phyloP scores from a whole-genome alignment of 2,113 vertebrate species.

The Thunnus maccoyii region DNA sequence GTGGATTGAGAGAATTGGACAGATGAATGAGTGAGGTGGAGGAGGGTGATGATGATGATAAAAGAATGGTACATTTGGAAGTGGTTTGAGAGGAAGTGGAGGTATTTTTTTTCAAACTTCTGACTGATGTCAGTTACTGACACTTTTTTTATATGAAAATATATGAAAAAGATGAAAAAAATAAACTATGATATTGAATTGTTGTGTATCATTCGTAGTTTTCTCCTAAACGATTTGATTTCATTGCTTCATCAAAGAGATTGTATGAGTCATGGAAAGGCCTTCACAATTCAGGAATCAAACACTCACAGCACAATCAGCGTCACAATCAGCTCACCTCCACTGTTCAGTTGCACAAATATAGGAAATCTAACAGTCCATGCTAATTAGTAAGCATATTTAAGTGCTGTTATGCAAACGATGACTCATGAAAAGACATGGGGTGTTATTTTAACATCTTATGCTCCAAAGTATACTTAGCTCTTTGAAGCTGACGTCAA shows the following conservation, averaged over 20 bases:
- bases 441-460: slow-evolving; percentile 9
- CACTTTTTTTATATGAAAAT: slow-evolving; percentile 82
- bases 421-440: slow-evolving; percentile 24
- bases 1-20: slow-evolving; percentile 62
- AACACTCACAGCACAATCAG: slow-evolving; percentile 59
- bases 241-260: slow-evolving; percentile 37
- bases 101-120: slow-evolving; percentile 67
- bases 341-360: slow-evolving; percentile 36
- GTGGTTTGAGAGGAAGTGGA: slow-evolving; percentile 77
- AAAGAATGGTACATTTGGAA: slow-evolving; percentile 84
- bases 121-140: slow-evolving; percentile 86
- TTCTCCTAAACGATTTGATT: slow-evolving; percentile 47
- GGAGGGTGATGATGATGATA: slow-evolving; percentile 26
- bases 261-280: slow-evolving; percentile 37
- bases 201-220: slow-evolving; percentile 79
- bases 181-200: slow-evolving; percentile 77
- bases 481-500: slow-evolving; percentile 42
- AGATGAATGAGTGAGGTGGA: slow-evolving; percentile 59
- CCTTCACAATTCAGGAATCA: slow-evolving; percentile 56
- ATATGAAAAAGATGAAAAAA: slow-evolving; percentile 66
- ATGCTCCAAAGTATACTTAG: slow-evolving; percentile 42
- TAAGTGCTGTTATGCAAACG: slow-evolving; percentile 54
- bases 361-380: not conserved
- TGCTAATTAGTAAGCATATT: slow-evolving; percentile 29
- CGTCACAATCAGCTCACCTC: slow-evolving; percentile 37